phyloP scores from a whole-genome alignment of 2,113 vertebrate species.

The Poeciliopsis retropinna region DNA sequence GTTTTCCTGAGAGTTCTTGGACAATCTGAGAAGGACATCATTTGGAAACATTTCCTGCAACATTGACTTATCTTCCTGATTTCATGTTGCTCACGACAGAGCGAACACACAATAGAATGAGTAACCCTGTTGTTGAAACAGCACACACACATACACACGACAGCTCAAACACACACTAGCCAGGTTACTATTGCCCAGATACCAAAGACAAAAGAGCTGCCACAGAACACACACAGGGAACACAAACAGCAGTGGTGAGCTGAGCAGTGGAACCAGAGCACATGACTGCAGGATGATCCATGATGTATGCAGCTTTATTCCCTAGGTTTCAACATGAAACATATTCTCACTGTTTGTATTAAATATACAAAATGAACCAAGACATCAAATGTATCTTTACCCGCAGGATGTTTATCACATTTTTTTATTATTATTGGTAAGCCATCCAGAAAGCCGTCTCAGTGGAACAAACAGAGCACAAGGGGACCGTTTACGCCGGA shows the following conservation, averaged over 20 bases:
- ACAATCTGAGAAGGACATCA: background rate
- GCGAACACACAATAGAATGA: slow-evolving; percentile 20
- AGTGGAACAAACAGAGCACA: slow-evolving; percentile 16
- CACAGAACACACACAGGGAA: slow-evolving; percentile 29
- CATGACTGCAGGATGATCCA: slow-evolving; percentile 22
- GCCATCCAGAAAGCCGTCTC: background rate
- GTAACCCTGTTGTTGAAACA: slow-evolving; percentile 12
- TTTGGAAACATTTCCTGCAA: background rate
- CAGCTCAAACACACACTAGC: slow-evolving; percentile 18
- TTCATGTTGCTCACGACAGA: slow-evolving; percentile 28
- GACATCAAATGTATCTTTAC: slow-evolving; percentile 17
- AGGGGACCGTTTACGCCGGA: slow-evolving; percentile 46
- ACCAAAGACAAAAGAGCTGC: slow-evolving; percentile 41
- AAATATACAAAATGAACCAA: background rate
- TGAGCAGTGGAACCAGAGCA: slow-evolving; percentile 7
- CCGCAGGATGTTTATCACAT: background rate
- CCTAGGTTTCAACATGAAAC: background rate
- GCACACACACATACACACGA: slow-evolving; percentile 15
- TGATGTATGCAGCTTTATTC: slow-evolving; percentile 16
- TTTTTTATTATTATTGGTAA: background rate
- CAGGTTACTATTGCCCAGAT: slow-evolving; percentile 30
- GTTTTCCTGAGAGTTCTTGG: no score
- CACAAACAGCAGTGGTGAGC: slow-evolving; percentile 3
- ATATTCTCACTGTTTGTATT: background rate
- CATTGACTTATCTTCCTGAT: slow-evolving; percentile 30